These are phyloP conservation scores for Diorhabda sublineata DNA, from an alignment of 1,140 invertebrate species.

Conservation along the genomic window DNA sequence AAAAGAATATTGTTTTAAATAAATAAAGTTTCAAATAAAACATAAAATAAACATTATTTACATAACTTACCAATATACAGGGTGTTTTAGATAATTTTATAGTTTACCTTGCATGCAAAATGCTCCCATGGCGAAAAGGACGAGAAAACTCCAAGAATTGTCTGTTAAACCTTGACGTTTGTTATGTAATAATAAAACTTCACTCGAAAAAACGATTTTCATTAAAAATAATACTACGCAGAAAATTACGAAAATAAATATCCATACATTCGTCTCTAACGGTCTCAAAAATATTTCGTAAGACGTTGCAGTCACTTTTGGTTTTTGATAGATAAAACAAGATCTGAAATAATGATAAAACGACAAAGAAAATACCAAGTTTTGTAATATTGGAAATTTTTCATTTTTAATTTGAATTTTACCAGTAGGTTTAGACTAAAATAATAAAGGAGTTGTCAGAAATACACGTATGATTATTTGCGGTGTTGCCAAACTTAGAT, in stretches of 20 bases:
- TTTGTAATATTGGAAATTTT: too few relatives aligned
- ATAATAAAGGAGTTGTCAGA: too few relatives aligned
- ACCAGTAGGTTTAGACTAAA: not conserved
- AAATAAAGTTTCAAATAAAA: too few relatives aligned
- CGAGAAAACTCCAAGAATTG: constrained; percentile 29
- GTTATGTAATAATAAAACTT: not conserved
- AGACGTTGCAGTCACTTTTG: constrained; percentile 53
- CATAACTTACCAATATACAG: too few relatives aligned
- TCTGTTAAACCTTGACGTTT: constrained; percentile 15
- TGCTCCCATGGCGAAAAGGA: constrained; percentile 32
- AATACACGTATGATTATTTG: too few relatives aligned
- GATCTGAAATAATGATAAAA: constrained; percentile 44
- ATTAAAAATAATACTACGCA: constrained; percentile 33
- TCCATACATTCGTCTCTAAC: constrained; percentile 54
- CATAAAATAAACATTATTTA: too few relatives aligned
- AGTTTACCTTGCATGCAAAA: constrained; percentile 37
- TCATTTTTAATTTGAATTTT: not conserved
- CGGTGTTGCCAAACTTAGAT: too few relatives aligned
- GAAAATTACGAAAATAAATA: constrained; percentile 46
- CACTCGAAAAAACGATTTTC: constrained; percentile 15
- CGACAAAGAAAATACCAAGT: too few relatives aligned
- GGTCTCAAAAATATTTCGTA: constrained; percentile 57
- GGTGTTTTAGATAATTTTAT: too few relatives aligned
- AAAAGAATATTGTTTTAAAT: too few relatives aligned
- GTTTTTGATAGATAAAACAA: constrained; percentile 59